A percentile compares a stretch with the other conserved stretches of the same genome.
phyloP scores from a whole-genome alignment of 2,888 invertebrate genomes.

The Mantis religiosa region DNA sequence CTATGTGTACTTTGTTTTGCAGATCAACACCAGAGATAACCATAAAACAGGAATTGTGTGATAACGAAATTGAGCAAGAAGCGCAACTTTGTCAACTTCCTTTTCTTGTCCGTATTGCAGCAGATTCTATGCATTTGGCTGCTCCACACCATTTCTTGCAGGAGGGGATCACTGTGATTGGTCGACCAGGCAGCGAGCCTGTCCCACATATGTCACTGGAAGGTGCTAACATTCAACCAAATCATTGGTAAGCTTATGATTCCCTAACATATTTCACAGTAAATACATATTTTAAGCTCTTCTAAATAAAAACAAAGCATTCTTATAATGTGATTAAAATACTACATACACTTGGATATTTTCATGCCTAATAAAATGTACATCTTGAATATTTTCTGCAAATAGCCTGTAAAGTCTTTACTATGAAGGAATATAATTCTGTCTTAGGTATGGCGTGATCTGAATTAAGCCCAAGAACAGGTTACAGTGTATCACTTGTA shows the following conservation, averaged over 20 bases:
- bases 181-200: not conserved
- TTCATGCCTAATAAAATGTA: too few relatives aligned
- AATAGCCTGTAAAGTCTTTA: too few relatives aligned
- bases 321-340: too few relatives aligned
- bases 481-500: too few relatives aligned
- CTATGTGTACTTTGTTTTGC: not conserved
- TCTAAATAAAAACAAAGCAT: too few relatives aligned
- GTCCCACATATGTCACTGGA: not conserved
- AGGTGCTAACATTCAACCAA: not conserved
- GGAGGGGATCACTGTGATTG: not conserved
- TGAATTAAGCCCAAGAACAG: too few relatives aligned
- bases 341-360: too few relatives aligned
- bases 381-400: too few relatives aligned
- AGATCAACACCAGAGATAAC: not conserved
- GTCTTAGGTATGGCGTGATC: too few relatives aligned
- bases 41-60: not conserved
- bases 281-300: too few relatives aligned
- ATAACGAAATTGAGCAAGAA: not conserved
- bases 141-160: not conserved
- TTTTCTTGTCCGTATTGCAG: not conserved
- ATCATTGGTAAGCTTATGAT: not conserved
- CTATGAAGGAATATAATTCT: too few relatives aligned
- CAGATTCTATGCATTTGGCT: not conserved
- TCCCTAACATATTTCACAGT: too few relatives aligned
- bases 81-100: not conserved